Base-by-base conservation (phyloP, 2,888 invertebrate species). In the Oxytorus armatus region DNA sequence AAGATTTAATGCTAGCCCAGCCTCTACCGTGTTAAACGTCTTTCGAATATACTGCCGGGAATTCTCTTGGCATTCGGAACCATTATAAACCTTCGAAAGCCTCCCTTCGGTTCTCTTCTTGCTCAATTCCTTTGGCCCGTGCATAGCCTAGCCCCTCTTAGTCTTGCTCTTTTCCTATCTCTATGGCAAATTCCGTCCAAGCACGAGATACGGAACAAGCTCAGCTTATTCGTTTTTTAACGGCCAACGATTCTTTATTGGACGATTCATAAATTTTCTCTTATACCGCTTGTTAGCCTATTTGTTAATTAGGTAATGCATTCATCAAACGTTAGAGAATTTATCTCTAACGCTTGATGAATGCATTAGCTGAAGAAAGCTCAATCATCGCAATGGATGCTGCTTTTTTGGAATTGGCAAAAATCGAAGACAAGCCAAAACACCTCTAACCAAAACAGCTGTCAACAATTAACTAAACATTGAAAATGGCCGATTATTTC, bases 11-110 rank as follows among this genome's bases (percentile, higher is more conserved):
- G 82, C 82, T 70, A 65, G 68, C 14, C 83, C 84, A 77, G 63
- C 84, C 84, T 70, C 83, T 83, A 84, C 77, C 84, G 76, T 84
- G 84, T 84, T n/a, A 84, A 84, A 84, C 82, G 84, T 84, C 82
- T 79, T 81, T 78, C 76, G 76, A 84, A 84, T 84, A 84, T 84
- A 84, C 79, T 80, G 77, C 81, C 80, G 47, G 66, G 65, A 84
- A 83, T 82, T 79, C 79, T 77, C 68, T 25, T 66, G 79, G 78
- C 72, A 82, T 72, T 81, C 42, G 44, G 72, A 55, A 44, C 81
- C 83, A 81, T 84, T 84, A 83, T 82, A 84, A 83, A 80, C 72
- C 81, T 77, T 76, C 74, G 59, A 73, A 74, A 79, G 79, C 74
- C 76, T 73, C 72, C 73, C 63, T 77, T 59, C 51, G 55, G 70